Base-by-base conservation (phyloP, 2,797 vertebrate genomes). In the Rhinogobio ventralis region DNA sequence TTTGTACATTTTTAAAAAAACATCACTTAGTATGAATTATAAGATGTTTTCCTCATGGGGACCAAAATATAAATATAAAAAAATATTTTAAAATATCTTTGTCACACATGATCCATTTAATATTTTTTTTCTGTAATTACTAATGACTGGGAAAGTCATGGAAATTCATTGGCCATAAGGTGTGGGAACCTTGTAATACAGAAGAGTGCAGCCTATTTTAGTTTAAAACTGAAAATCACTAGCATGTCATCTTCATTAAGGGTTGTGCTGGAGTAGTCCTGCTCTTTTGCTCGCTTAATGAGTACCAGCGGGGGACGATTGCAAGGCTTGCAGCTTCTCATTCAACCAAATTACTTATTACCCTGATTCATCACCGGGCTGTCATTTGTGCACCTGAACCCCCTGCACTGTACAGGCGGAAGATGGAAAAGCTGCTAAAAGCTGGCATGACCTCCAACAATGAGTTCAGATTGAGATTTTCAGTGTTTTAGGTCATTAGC, bases 271-370 rank as follows among this genome's bases (percentile, higher is more conserved):
- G 64, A 71, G 84, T 85, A 72, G 39, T 33, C 68, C 67, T 89
- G 62, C 85, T 86, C 86, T 90, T 88, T 88, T 92, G 89, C 92
- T 89, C 90, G 89, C 89, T 85, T 91, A 93, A 92, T 92, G 91
- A 92, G 81, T 45, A 72, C 62, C 81, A 67, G 78, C 73, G 73
- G 79, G 88, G 86, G 84, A 71, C 55, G 81, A 85, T 72, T 87
- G 71, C 86, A 74, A 82, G 67, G 87, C 83, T 91, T 91, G 90
- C 89, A 91, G 85, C 90, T 92, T 90, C 91, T 87, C 86, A 90
- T 90, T 90, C 91, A 91, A 88, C 85, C 88, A 90, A 91, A 93
- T 93, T 89, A 92, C 90, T 93, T 83, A 85, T 89, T 88, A 85
- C 55, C 90, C 91, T 91, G 89, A 93, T 93, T 94, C 90, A 93